Conservation (phyloP, 2,797 vertebrate genomes). For the Rhinoraja longicauda region DNA sequence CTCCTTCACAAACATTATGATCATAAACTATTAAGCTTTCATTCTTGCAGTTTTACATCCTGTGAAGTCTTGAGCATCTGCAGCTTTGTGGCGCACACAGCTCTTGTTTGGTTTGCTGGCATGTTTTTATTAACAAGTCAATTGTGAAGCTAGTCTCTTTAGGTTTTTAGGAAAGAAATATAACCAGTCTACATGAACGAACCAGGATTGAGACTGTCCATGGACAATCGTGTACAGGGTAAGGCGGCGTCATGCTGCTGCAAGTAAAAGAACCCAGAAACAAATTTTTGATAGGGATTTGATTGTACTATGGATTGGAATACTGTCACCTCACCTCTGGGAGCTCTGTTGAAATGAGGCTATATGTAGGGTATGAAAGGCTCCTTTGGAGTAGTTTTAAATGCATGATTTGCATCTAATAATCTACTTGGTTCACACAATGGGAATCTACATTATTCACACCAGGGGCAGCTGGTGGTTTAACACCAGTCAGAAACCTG, state of each 20-base stretch:
- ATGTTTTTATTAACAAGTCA: conserved; percentile 34
- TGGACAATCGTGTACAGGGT: conserved; percentile 34
- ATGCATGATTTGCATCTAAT: background rate
- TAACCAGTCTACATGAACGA: conserved; percentile 24
- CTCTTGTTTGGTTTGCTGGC: conserved; percentile 28
- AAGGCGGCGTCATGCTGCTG: conserved; percentile 26
- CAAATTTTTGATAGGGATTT: background rate
- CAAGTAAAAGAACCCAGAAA: conserved; percentile 22
- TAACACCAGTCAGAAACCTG: background rate
- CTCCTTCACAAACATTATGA: background rate
- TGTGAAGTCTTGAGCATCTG: conserved; percentile 26
- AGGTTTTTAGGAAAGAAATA: conserved; percentile 33
- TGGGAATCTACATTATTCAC: background rate
- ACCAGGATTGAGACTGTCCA: conserved; percentile 35
- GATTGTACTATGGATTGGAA: conserved; percentile 13
- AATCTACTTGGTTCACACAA: background rate
- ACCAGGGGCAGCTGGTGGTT: background rate
- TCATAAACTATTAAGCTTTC: conserved; percentile 29
- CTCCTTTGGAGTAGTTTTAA: background rate
- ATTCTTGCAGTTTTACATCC: conserved; percentile 24
- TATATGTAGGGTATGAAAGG: background rate
- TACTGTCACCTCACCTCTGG: background rate
- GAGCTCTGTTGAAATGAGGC: background rate
- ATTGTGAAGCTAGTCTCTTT: conserved; percentile 36
- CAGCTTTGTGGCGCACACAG: background rate